These are phyloP conservation scores for Acrobasis consociella DNA, from an alignment of 2,888 invertebrate genomes.

Conservation along the genomic window DNA sequence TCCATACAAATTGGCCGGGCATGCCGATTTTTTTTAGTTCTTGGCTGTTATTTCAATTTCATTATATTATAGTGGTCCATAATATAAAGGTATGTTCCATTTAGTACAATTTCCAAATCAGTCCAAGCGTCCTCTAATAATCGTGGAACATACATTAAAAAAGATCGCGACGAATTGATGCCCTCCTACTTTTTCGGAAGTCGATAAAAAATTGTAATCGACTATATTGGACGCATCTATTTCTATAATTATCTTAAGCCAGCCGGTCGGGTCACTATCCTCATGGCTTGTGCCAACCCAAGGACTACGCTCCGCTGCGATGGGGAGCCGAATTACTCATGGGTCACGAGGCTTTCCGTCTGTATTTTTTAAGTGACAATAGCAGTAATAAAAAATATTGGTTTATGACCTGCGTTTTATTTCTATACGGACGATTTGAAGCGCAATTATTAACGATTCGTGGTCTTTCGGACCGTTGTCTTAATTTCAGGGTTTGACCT, in stretches of 20 bases:
- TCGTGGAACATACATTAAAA: no score
- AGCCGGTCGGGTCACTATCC: neutral
- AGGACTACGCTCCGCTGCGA: slow-evolving; percentile 30
- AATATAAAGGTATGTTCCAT: no score
- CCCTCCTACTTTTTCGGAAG: no score
- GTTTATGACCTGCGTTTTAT: slow-evolving; percentile 41
- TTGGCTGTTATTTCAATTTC: no score
- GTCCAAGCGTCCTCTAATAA: no score
- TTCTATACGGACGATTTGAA: slow-evolving; percentile 20
- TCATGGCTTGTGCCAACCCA: slow-evolving; percentile 17
- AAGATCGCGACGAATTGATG: no score
- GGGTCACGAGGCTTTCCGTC: slow-evolving; percentile 32
- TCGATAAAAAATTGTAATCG: no score
- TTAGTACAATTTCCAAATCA: no score
- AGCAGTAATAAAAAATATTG: slow-evolving; percentile 38
- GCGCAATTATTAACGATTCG: slow-evolving; percentile 12
- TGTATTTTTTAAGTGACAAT: slow-evolving; percentile 35
- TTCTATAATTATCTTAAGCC: neutral
- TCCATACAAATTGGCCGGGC: no score
- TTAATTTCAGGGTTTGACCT: neutral
- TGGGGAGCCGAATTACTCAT: slow-evolving; percentile 39
- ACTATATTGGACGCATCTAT: neutral
- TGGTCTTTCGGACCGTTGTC: neutral
- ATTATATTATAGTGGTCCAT: no score
- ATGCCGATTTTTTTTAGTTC: no score